A percentile compares a stretch with the other conserved stretches of the same genome.
Conservation (phyloP, 2,113 vertebrate genomes). For the Phodopus roborovskii region DNA sequence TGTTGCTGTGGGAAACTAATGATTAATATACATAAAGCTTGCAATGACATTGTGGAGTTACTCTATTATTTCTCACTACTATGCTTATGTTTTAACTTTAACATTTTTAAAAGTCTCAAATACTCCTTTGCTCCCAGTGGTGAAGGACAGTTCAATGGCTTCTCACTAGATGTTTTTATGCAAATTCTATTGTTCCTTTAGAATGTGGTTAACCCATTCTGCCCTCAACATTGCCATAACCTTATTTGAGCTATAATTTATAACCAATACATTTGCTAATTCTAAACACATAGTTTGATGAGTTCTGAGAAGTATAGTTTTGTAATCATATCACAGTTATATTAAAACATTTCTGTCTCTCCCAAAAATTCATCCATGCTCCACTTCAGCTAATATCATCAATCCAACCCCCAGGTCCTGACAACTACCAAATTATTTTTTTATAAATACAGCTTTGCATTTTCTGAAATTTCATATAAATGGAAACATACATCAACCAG, state of each 20-base stretch:
- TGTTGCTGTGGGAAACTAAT: background rate
- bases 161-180: background rate
- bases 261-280: background rate
- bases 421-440: background rate
- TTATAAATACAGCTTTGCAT: background rate
- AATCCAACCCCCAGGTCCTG: background rate
- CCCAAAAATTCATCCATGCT: background rate
- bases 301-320: background rate
- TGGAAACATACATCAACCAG: background rate
- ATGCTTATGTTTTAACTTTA: background rate
- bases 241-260: slow-evolving; percentile 29
- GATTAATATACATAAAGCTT: background rate
- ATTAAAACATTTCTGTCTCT: background rate
- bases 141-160: background rate
- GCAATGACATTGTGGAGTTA: background rate
- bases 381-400: slow-evolving; percentile 2
- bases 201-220: background rate
- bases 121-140: rapidly evolving
- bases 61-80: background rate
- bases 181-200: background rate
- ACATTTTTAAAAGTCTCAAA: background rate
- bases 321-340: background rate
- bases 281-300: background rate
- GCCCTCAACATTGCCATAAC: background rate
- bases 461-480: slow-evolving; percentile 32